phyloP scores from a whole-genome alignment of 2,888 invertebrate genomes.

The Zonitis immaculata region DNA sequence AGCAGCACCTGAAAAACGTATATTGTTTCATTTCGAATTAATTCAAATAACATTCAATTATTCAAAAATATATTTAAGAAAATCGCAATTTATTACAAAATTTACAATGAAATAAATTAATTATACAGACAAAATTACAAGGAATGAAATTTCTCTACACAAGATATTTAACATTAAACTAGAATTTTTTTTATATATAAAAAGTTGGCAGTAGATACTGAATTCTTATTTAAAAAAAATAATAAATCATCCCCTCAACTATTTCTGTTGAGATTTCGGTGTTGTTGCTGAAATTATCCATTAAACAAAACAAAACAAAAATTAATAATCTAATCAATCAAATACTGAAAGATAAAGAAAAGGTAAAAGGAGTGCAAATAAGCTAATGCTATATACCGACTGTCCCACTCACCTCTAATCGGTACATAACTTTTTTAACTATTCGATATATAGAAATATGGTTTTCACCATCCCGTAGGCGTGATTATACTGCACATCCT shows the following conservation, averaged over 20 bases:
- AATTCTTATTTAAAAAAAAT: too few species aligned
- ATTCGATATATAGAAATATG: too few species aligned
- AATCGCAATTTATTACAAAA: conserved; percentile 22
- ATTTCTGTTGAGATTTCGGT: conserved; percentile 29
- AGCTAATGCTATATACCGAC: background rate
- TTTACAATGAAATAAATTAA: conserved; percentile 18
- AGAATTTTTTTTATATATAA: conserved; percentile 17
- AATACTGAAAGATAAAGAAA: conserved; percentile 11
- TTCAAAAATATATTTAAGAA: conserved; percentile 18
- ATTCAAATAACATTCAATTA: background rate
- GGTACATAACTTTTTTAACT: too few species aligned
- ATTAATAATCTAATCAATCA: too few species aligned
- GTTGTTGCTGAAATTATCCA: conserved; percentile 31
- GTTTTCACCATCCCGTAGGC: too few species aligned
- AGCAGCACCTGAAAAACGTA: conserved; percentile 30
- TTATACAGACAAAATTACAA: conserved; percentile 16
- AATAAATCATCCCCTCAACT: conserved; percentile 23
- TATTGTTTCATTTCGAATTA: conserved; percentile 27
- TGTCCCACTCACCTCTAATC: too few species aligned
- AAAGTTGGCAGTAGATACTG: conserved; percentile 34
- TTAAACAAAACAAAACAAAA: too few species aligned
- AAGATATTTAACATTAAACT: conserved; percentile 16
- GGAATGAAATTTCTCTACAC: conserved; percentile 18
- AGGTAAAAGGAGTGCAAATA: conserved; percentile 29
- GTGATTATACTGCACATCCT: too few species aligned